A percentile compares a stretch with the other conserved stretches of the same genome.
These are phyloP conservation scores for Trichacis sp. DNA, from an alignment of 2,888 invertebrate genomes.

Conservation along the genomic window DNA sequence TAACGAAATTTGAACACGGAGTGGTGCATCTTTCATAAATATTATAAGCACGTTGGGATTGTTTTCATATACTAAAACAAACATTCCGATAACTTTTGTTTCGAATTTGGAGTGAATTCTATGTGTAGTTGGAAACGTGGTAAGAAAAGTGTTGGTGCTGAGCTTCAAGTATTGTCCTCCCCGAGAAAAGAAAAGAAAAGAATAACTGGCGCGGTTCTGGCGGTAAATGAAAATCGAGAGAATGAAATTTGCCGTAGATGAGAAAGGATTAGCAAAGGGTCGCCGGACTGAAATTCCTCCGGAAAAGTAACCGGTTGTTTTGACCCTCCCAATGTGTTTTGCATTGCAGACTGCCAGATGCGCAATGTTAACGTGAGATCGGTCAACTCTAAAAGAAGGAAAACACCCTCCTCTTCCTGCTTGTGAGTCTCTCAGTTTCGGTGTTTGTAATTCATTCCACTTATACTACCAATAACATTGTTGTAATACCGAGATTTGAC, in stretches of 20 bases:
- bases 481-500: constrained; percentile 55
- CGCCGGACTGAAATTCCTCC: constrained; percentile 28
- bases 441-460: constrained; percentile 68
- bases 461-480: constrained; percentile 57
- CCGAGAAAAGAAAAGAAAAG: background rate
- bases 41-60: too few species aligned
- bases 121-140: constrained; percentile 55
- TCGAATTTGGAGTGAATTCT: constrained; percentile 67
- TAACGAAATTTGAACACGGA: too few species aligned
- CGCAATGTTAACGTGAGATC: constrained; percentile 81
- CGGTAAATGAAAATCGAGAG: background rate
- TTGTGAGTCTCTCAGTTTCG: constrained; percentile 75
- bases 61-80: too few species aligned
- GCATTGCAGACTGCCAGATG: constrained; percentile 83
- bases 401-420: constrained; percentile 77
- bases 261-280: constrained; percentile 20
- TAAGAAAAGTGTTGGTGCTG: constrained; percentile 45
- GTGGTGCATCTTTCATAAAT: too few species aligned
- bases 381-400: constrained; percentile 78
- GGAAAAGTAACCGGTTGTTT: constrained; percentile 63
- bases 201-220: background rate
- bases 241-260: constrained; percentile 1
- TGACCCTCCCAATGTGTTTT: constrained; percentile 72
- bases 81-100: too few species aligned
- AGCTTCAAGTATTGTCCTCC: too few species aligned